phyloP scores from a whole-genome alignment of 2,113 vertebrate genomes.

The Eulemur macaco region DNA sequence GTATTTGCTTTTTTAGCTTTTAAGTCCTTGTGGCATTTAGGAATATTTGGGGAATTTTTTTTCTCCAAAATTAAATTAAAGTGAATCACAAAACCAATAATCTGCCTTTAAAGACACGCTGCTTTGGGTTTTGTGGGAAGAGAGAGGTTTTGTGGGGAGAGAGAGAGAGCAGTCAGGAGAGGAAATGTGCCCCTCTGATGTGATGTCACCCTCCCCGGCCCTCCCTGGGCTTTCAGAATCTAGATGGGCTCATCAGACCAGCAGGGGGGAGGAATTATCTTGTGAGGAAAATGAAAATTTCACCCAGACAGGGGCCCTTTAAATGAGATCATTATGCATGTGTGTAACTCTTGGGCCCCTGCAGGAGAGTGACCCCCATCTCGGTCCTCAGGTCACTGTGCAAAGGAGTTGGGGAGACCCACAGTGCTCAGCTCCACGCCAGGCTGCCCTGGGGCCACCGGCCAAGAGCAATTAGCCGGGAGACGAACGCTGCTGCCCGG shows the following conservation, averaged over 20 bases:
- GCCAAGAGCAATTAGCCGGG: conserved; percentile 60
- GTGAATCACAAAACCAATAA: conserved; percentile 33
- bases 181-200: background rate
- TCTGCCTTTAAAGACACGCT: background rate
- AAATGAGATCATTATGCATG: conserved; percentile 27
- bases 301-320: conserved; percentile 39
- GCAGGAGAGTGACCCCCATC: conserved; percentile 39
- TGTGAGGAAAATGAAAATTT: background rate
- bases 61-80: conserved; percentile 51
- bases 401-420: background rate
- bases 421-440: background rate
- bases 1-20: background rate
- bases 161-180: background rate
- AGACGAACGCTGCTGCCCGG: conserved; percentile 26
- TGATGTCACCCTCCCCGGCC: background rate
- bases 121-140: background rate
- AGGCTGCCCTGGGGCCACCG: conserved; percentile 10
- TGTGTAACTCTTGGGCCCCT: background rate
- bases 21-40: background rate
- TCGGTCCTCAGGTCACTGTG: conserved; percentile 50
- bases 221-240: background rate
- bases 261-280: background rate
- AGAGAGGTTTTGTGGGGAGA: background rate
- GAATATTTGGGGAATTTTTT: background rate
- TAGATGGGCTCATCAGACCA: background rate